Percentiles rank a stretch among this genome's conserved stretches.
These are phyloP conservation scores for Dendrocincla tyrannina DNA, from an alignment of 2,797 vertebrate genomes.

Conservation along the genomic window DNA sequence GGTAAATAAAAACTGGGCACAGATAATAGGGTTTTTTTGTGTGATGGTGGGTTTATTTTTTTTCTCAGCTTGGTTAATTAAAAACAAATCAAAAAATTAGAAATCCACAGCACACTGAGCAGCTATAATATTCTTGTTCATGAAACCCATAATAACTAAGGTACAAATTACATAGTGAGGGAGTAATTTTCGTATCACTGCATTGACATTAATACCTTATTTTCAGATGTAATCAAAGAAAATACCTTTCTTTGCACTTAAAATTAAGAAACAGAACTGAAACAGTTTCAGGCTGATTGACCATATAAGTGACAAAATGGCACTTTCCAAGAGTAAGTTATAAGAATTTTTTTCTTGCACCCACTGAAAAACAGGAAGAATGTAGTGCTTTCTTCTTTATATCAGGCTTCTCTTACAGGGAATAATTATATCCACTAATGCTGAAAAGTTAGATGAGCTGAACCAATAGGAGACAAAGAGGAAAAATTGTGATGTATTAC, in stretches of 20 bases:
- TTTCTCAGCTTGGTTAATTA: not conserved
- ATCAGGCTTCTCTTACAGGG: not conserved
- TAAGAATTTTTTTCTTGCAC: not conserved
- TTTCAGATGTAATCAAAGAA: conserved; percentile 68
- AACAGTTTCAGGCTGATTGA: conserved; percentile 43
- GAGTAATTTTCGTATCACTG: conserved; percentile 70
- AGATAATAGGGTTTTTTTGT: not conserved
- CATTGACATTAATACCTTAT: conserved; percentile 69
- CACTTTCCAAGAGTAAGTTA: not conserved
- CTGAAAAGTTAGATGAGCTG: not conserved
- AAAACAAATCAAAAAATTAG: conserved; percentile 17
- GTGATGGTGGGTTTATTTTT: fast-evolving
- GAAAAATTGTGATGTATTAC: not conserved
- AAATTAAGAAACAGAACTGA: conserved; percentile 42
- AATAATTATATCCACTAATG: not conserved
- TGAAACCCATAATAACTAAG: conserved; percentile 69
- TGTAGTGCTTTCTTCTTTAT: not conserved
- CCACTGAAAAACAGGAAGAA: not conserved
- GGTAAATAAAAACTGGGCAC: not conserved
- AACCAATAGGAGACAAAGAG: not conserved
- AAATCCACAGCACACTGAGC: conserved; percentile 14
- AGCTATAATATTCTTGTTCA: conserved; percentile 55
- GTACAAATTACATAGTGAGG: conserved; percentile 58
- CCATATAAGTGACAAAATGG: conserved; percentile 27
- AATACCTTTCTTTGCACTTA: conserved; percentile 59